Evolutionary conservation across 2,113 vertebrate genomes (phyloP).

Genomic region (Phrynocephalus versicolor): DNA sequence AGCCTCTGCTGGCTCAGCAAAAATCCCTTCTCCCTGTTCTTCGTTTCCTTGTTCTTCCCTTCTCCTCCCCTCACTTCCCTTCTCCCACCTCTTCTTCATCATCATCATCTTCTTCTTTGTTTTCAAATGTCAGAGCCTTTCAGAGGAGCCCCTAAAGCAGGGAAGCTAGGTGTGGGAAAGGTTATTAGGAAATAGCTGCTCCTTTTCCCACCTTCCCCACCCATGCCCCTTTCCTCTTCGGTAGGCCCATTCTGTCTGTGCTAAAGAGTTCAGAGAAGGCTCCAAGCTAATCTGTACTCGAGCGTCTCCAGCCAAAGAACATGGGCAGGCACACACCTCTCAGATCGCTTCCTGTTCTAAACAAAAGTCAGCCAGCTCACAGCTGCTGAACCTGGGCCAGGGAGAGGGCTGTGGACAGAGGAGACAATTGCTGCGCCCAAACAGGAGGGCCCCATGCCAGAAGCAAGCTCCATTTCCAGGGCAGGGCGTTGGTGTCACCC

Average conservation of each 20-base stretch:
- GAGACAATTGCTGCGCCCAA: slow-evolving; percentile 9
- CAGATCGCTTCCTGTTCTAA: slow-evolving; percentile 68
- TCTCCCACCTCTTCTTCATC: neutral
- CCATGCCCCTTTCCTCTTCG: slow-evolving; percentile 41
- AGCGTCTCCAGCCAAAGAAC: slow-evolving; percentile 63
- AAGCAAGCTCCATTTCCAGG: slow-evolving; percentile 47
- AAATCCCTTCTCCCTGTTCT: neutral
- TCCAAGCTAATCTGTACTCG: slow-evolving; percentile 54
- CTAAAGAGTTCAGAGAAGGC: slow-evolving; percentile 55
- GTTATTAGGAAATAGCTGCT: slow-evolving; percentile 66
- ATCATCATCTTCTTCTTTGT: slow-evolving; percentile 24
- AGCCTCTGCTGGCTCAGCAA: slow-evolving; percentile 53
- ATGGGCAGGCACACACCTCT: slow-evolving; percentile 72
- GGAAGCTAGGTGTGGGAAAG: slow-evolving; percentile 65
- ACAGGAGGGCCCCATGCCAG: slow-evolving; percentile 35
- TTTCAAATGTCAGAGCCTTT: slow-evolving; percentile 47
- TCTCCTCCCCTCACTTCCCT: slow-evolving; percentile 35
- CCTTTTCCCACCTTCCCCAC: slow-evolving; percentile 57
- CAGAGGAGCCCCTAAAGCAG: slow-evolving; percentile 33
- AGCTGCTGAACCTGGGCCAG: slow-evolving; percentile 33
- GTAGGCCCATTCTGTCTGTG: slow-evolving; percentile 56
- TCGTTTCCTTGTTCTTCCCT: slow-evolving; percentile 49
- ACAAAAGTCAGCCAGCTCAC: slow-evolving; percentile 55
- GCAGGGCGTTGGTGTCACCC: slow-evolving; percentile 19
- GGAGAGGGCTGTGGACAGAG: slow-evolving; percentile 12